phyloP scores from a whole-genome alignment of 2,113 vertebrate genomes.

The Pygoscelis antarcticus region DNA sequence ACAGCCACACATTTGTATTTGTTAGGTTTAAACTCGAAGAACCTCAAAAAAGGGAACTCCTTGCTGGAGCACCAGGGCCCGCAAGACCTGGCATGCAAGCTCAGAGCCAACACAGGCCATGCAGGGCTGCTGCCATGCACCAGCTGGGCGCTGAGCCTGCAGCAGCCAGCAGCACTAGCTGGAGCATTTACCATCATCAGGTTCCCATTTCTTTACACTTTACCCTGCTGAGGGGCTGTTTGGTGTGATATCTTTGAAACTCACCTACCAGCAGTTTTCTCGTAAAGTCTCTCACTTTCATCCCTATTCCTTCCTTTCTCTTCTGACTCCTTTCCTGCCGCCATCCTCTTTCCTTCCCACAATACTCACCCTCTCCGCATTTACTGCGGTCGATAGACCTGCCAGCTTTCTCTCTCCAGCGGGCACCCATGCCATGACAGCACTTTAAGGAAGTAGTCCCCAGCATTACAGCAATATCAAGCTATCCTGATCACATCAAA shows the following conservation, averaged over 20 bases:
- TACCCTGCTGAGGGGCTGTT: not conserved
- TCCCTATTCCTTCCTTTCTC: not conserved
- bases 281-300: not conserved
- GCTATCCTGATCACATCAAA: not conserved
- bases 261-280: not conserved
- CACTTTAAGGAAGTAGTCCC: not conserved
- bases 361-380: not conserved
- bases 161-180: not conserved
- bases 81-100: not conserved
- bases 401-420: not conserved
- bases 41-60: not conserved
- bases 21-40: not conserved
- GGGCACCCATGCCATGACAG: fast-evolving
- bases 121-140: not conserved
- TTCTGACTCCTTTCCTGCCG: not conserved
- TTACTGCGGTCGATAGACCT: not conserved
- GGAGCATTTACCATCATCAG: not conserved
- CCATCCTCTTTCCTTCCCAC: not conserved
- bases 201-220: not conserved
- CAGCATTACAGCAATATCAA: not conserved
- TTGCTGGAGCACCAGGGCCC: not conserved
- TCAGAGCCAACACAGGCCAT: not conserved
- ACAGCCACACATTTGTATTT: not conserved
- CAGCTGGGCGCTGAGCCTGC: not conserved
- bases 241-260: not conserved